Evolutionary conservation across 2,888 invertebrate species (phyloP), one percentile per base, ranked within the genome.

Genomic region (Koerneria pararmatus): DNA sequence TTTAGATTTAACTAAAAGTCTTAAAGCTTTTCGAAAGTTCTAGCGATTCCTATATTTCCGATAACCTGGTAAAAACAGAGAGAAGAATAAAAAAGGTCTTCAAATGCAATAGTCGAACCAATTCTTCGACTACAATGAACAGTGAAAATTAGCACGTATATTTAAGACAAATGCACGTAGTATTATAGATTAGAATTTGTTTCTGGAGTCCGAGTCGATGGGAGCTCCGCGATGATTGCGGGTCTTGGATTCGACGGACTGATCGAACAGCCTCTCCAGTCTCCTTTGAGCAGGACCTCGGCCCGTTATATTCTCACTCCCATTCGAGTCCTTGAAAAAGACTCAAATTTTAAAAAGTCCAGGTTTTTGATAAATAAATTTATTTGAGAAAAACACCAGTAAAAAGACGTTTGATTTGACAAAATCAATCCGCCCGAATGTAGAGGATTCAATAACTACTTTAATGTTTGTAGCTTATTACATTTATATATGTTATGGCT

Each of bases 281-380:
- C 80, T 70, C 3, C 80, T 69, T 64, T 79, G 78, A 0, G 79
- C 76, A 1, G 80, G 80, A 0, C 80, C 80, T 1, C 80, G 72
- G 53, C 46, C 64, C 1, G 57, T 53, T 29, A 48, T 56, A 54
- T 54, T 57, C 11, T 59, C 68, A n/a, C n/a, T n/a, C n/a, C n/a
- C n/a, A n/a, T n/a, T n/a, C n/a, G n/a, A n/a, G n/a, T n/a, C n/a
- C n/a, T n/a, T n/a, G n/a, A n/a, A n/a, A n/a, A 15, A 1, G 29
- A 24, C 34, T 65, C 37, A 24, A n/a, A 15, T 11, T 35, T 27
- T 27, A 27, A n/a, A n/a, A 51, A 34, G 27, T 5, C 34, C 24
- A 19, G 3, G 29, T 41, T 41, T 8, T 15, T 1, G n/a, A 2
- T 29, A 3, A 15, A 0, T 11, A 1, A 56, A 34, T 56, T 34